These are phyloP conservation scores for Cephalopterus ornatus DNA, from an alignment of 2,113 vertebrate species.

Conservation along the genomic window DNA sequence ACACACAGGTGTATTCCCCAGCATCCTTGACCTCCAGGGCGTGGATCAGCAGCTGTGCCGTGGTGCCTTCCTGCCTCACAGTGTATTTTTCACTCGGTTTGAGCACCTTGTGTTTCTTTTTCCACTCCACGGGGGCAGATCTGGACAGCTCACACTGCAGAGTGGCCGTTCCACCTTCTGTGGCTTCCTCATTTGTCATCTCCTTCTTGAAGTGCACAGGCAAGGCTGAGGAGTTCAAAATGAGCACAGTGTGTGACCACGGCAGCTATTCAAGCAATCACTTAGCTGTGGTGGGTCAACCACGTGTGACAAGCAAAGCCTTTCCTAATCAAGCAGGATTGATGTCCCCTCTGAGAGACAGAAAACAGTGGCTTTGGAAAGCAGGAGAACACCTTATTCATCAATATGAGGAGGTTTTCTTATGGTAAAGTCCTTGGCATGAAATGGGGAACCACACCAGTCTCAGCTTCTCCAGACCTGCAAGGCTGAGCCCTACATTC, in stretches of 20 bases:
- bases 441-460: background rate
- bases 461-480: background rate
- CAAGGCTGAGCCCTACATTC: background rate
- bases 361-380: background rate
- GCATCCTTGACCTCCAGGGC: slow-evolving; percentile 68
- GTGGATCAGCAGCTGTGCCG: slow-evolving; percentile 68
- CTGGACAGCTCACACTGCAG: slow-evolving; percentile 81
- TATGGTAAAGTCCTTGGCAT: background rate
- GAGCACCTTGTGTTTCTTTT: slow-evolving; percentile 71
- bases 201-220: slow-evolving; percentile 70
- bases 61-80: slow-evolving; percentile 56
- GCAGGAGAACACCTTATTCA: background rate
- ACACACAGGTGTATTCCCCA: slow-evolving; percentile 72
- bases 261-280: background rate
- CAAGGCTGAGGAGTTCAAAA: slow-evolving; percentile 54
- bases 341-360: background rate
- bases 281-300: background rate
- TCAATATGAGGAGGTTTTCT: background rate
- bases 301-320: background rate
- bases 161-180: slow-evolving; percentile 31
- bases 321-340: background rate
- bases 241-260: background rate
- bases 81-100: slow-evolving; percentile 57
- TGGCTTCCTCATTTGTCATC: slow-evolving; percentile 67
- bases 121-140: slow-evolving; percentile 66